Evolutionary conservation across 1,140 invertebrate genomes (phyloP).

Genomic region (Papilio polyxenes): DNA sequence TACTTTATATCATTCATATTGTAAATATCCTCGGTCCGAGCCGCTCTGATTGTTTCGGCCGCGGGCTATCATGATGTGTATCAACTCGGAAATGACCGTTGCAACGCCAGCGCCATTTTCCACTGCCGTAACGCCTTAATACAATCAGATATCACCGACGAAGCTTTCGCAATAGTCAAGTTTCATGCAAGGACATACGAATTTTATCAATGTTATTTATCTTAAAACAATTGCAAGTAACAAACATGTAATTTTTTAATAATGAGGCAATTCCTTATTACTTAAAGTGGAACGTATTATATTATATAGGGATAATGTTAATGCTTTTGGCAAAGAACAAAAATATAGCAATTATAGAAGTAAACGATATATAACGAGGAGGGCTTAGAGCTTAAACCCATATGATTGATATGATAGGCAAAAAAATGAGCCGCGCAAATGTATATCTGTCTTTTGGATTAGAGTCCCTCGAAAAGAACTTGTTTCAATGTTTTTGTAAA

Average conservation of each 20-base stretch:
- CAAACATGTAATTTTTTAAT: neutral
- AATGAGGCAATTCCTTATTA: neutral
- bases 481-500: neutral
- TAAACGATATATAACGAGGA: neutral
- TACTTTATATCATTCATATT: neutral
- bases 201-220: neutral
- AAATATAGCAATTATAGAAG: neutral
- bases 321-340: too few relatives aligned
- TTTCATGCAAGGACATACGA: slow-evolving; percentile 1
- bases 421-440: neutral
- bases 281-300: neutral
- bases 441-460: neutral
- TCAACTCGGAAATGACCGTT: slow-evolving; percentile 56
- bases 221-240: neutral
- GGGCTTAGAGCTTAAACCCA: neutral
- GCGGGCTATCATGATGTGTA: slow-evolving; percentile 61
- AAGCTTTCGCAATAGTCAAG: slow-evolving; percentile 45
- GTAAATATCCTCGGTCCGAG: slow-evolving; percentile 49
- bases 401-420: neutral
- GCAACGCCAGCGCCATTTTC: slow-evolving; percentile 34
- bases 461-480: neutral
- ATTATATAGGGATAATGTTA: too few relatives aligned
- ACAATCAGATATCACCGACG: slow-evolving; percentile 46
- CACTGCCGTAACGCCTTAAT: slow-evolving; percentile 55
- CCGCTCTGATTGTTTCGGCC: slow-evolving; percentile 68